These are phyloP conservation scores for Listronotus bonariensis DNA, from an alignment of 1,140 invertebrate species.

Conservation along the genomic window DNA sequence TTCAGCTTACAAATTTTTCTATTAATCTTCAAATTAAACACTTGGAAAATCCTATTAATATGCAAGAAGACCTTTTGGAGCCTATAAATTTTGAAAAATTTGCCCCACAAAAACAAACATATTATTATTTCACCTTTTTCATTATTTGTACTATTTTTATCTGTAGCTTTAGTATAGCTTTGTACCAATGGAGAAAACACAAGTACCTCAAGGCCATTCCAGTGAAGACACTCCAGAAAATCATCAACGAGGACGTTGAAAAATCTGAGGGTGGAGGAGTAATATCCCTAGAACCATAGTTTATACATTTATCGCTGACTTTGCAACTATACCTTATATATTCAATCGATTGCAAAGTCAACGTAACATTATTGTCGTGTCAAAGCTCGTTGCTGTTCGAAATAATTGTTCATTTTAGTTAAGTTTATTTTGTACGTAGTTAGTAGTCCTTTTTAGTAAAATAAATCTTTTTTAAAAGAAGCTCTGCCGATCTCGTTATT, in stretches of 20 bases:
- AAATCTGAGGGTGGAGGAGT: slow-evolving; percentile 3
- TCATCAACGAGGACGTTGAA: slow-evolving; percentile 1
- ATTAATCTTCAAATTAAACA: slow-evolving; percentile 4
- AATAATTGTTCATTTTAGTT: no score
- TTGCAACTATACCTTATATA: no score
- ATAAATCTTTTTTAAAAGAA: no score
- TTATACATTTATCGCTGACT: no score
- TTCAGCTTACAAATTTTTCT: not conserved
- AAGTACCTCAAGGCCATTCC: not conserved
- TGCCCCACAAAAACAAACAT: not conserved
- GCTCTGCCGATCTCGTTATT: no score
- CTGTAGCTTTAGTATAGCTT: not conserved
- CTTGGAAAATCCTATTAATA: not conserved
- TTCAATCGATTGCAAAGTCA: no score
- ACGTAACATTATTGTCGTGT: no score
- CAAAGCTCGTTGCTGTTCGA: no score
- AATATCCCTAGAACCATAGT: slow-evolving; percentile 9
- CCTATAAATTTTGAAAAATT: not conserved
- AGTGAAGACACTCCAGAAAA: not conserved
- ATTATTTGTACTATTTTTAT: not conserved
- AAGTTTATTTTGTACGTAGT: no score
- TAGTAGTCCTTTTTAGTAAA: no score
- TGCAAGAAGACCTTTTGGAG: slow-evolving; percentile 2
- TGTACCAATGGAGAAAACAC: slow-evolving; percentile 11
- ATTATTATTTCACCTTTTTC: not conserved